Conservation (phyloP, 2,888 invertebrate species). For the Agrochola circellaris region DNA sequence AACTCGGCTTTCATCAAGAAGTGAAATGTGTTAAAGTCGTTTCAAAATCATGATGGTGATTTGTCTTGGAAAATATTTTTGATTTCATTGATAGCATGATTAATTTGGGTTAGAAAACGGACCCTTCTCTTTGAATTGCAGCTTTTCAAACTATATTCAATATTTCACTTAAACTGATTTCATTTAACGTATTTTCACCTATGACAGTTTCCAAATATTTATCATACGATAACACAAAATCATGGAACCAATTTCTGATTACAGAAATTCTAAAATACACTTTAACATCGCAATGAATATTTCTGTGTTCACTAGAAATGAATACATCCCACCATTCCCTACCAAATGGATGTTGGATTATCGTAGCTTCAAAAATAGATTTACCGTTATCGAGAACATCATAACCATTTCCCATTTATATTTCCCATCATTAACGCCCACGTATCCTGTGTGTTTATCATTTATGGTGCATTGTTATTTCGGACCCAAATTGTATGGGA, state of each 20-base stretch:
- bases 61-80: conserved; percentile 15
- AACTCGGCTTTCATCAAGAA: conserved; percentile 44
- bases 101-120: conserved; percentile 6
- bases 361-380: conserved; percentile 39
- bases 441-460: conserved; percentile 67
- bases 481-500: conserved; percentile 56
- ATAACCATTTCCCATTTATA: conserved; percentile 55
- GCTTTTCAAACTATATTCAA: neutral
- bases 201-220: neutral
- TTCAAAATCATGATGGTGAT: conserved; percentile 35
- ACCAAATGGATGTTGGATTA: conserved; percentile 35
- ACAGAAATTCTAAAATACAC: neutral
- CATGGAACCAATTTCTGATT: neutral
- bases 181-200: neutral
- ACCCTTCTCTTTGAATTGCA: neutral
- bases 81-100: conserved; percentile 8
- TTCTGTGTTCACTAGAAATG: neutral
- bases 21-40: conserved; percentile 49
- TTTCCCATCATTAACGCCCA: conserved; percentile 67
- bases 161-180: neutral
- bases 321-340: conserved; percentile 20
- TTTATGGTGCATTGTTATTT: conserved; percentile 67
- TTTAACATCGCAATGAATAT: conserved; percentile 6
- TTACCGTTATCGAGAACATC: conserved; percentile 43
- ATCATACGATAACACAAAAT: neutral